These are phyloP conservation scores for Sebastiscus albofasciatus DNA, from an alignment of 2,797 vertebrate genomes.

Conservation along the genomic window DNA sequence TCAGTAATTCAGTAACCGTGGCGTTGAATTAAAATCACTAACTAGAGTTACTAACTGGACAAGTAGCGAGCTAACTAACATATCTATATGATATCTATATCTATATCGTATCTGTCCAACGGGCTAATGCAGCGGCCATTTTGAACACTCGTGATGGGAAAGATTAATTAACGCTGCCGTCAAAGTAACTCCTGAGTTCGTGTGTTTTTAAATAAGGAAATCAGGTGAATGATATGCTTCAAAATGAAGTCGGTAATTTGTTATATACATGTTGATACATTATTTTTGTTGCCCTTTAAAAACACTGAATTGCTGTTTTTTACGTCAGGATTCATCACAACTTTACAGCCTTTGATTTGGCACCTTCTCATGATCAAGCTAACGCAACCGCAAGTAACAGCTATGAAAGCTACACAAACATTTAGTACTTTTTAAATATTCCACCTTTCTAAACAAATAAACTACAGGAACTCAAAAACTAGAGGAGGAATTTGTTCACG, in stretches of 20 bases:
- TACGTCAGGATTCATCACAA: not conserved
- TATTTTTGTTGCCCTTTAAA: not conserved
- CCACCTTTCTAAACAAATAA: not conserved
- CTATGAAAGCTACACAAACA: not conserved
- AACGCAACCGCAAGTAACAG: not conserved
- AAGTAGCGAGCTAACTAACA: constrained; percentile 25
- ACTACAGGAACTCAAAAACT: not conserved
- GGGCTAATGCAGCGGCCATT: constrained; percentile 24
- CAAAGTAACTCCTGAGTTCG: constrained; percentile 39
- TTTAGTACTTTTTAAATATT: not conserved
- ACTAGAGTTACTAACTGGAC: constrained; percentile 20
- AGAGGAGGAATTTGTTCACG: not conserved
- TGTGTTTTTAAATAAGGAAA: not conserved
- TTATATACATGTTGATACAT: not conserved
- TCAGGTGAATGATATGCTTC: constrained; percentile 1
- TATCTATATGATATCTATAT: no score
- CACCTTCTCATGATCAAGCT: not conserved
- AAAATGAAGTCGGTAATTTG: not conserved
- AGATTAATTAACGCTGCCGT: not conserved
- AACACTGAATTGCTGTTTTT: not conserved
- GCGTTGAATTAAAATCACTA: constrained; percentile 45
- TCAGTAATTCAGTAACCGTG: constrained; percentile 45
- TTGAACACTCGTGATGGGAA: constrained; percentile 40
- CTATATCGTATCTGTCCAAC: not conserved
- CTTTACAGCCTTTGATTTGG: not conserved